Percentiles rank a stretch among this genome's conserved stretches.
Conservation (phyloP, 1,140 invertebrate genomes). For the Ladona fulva region DNA sequence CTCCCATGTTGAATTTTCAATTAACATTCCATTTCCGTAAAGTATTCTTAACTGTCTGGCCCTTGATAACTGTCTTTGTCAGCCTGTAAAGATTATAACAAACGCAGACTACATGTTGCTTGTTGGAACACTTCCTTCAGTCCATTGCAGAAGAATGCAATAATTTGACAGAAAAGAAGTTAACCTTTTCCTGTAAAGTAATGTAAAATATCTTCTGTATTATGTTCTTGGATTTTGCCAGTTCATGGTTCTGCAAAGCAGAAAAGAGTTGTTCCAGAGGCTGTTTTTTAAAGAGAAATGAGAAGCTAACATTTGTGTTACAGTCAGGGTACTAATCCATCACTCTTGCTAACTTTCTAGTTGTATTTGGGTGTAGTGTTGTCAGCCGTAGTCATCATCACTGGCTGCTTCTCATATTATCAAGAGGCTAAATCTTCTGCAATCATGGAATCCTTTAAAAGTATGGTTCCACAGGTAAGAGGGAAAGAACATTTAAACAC, state of each 20-base stretch:
- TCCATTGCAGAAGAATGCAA: too few species aligned
- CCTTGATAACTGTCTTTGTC: too few species aligned
- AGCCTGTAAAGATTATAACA: too few species aligned
- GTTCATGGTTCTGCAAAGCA: background rate
- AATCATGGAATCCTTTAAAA: slow-evolving; percentile 67
- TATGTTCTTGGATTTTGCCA: background rate
- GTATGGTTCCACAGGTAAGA: slow-evolving; percentile 48
- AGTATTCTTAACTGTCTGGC: too few species aligned
- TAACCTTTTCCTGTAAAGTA: background rate
- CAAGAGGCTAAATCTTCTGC: slow-evolving; percentile 60
- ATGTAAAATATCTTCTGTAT: background rate
- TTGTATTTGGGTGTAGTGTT: slow-evolving; percentile 65
- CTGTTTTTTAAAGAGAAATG: background rate
- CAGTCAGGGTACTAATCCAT: slow-evolving; percentile 2
- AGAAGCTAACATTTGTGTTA: background rate
- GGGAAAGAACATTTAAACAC: background rate
- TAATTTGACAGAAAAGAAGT: too few species aligned
- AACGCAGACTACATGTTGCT: too few species aligned
- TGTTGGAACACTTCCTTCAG: too few species aligned
- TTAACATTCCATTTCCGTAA: too few species aligned
- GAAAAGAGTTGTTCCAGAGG: background rate
- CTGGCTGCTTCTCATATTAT: slow-evolving; percentile 61
- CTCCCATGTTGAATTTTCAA: too few species aligned
- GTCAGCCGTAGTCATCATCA: slow-evolving; percentile 55
- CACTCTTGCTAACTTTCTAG: slow-evolving; percentile 15